Base-by-base conservation (phyloP, 2,113 vertebrate genomes). In the Hippoglossus stenolepis region DNA sequence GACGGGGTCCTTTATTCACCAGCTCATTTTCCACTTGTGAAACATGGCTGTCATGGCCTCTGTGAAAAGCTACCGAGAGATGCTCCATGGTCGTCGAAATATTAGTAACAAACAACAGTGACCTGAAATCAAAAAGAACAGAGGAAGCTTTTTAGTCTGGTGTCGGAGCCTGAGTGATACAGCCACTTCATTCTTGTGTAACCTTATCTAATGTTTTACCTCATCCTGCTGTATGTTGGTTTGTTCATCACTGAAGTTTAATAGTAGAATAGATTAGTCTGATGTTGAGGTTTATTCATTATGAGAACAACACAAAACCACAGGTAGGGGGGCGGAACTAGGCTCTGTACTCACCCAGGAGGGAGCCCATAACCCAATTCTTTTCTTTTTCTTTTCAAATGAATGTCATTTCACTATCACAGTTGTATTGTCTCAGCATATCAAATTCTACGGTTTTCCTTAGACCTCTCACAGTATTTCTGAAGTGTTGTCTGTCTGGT, bases 21-120 rank as follows among this genome's bases (percentile, higher is more conserved):
- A 70, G 58, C 0, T 90, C 80, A 12, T 86, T 85, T 15, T 75
- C 85, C 58, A 12, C 0, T 0, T 56, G 43, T 43, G 17, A 53
- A 23, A 11, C 56, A 1, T 26, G 38, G n/a, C 49, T 56, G 21
- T 72, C 70, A 47, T 82, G 72, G 68, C 8, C 58, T 53, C 58
- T 18, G 1, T 45, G 56, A 56, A 66, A 67, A 56, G 77, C 61
- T 7, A 63, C 40, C 0, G 82, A 79, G 63, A 79, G 71, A 6
- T 87, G 68, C 70, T 93, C 90, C 94, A 94, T 94, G 47, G 11
- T 47, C 12, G 40, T 53, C n/a, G 49, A 56, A 65, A 49, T 61
- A 23, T 9, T 4, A 61, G 56, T n/a, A 12, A 56, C 31, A 64
- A 65, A 15, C 51, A 67, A 51, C 40, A 35, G 10, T 68, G 47